These are phyloP conservation scores for Sycobia sp. DNA, from an alignment of 1,140 invertebrate genomes.

Conservation along the genomic window DNA sequence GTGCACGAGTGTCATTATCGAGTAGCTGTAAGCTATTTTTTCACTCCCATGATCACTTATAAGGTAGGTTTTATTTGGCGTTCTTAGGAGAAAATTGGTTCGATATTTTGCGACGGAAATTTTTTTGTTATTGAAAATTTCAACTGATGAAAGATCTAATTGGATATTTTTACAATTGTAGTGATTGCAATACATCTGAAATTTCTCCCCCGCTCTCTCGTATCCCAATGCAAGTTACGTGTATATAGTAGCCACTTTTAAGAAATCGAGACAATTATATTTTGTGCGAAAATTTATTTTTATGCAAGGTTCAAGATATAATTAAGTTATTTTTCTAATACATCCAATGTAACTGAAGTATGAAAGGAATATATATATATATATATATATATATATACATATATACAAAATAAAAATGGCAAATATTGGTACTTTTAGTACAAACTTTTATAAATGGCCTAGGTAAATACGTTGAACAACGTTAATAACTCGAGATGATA, in stretches of 20 bases:
- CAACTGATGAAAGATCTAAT: conserved; percentile 1
- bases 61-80: not conserved
- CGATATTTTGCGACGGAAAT: not conserved
- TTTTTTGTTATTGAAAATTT: not conserved
- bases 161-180: conserved; percentile 13
- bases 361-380: not conserved
- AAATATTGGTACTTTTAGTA: too few species aligned
- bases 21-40: conserved; percentile 15
- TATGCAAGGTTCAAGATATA: too few species aligned
- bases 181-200: too few species aligned
- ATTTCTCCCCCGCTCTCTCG: too few species aligned
- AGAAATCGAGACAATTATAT: too few species aligned
- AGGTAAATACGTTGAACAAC: too few species aligned
- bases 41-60: too few species aligned
- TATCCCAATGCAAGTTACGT: too few species aligned
- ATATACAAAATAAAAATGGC: not conserved
- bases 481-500: too few species aligned
- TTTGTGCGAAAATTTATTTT: too few species aligned
- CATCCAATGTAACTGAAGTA: not conserved
- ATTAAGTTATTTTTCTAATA: not conserved
- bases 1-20: conserved; percentile 1
- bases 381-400: not conserved
- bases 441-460: too few species aligned
- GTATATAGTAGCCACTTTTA: too few species aligned
- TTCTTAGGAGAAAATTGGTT: not conserved